Conservation (phyloP, 2,888 invertebrate genomes). For the Cantharis rustica region DNA sequence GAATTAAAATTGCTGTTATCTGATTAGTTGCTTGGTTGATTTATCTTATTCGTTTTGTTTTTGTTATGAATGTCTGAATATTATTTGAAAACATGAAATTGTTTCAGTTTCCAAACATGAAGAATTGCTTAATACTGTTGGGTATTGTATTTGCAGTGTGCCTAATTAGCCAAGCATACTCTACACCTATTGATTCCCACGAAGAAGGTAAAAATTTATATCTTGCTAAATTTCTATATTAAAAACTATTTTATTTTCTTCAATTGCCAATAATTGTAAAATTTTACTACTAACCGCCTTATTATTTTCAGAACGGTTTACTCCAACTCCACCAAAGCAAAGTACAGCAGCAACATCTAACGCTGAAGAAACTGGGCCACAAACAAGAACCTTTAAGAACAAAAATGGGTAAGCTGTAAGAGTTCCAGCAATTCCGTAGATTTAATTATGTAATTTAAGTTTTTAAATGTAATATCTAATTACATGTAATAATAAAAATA, state of each 20-base stretch:
- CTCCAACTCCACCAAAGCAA: background rate
- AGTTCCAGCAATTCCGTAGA: no score
- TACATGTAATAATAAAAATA: background rate
- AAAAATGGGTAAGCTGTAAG: background rate
- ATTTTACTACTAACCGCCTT: no score
- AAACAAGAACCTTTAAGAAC: background rate
- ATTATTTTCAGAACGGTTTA: background rate
- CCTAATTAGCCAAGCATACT: background rate
- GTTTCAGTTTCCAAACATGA: background rate
- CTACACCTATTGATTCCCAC: background rate
- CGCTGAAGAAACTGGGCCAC: background rate
- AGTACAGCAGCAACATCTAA: background rate
- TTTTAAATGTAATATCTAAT: background rate
- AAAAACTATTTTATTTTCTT: no score
- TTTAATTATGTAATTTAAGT: no score
- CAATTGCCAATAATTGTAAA: no score
- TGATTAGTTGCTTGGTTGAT: no score
- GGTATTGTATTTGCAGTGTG: background rate
- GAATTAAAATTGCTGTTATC: no score
- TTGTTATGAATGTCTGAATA: no score
- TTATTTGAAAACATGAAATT: no score
- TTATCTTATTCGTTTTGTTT: no score
- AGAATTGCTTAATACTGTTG: background rate
- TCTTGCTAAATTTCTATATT: no score
- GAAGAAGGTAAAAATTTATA: background rate